Evolutionary conservation across 2,113 vertebrate genomes (phyloP).

Genomic region (Coreoperca whiteheadi): DNA sequence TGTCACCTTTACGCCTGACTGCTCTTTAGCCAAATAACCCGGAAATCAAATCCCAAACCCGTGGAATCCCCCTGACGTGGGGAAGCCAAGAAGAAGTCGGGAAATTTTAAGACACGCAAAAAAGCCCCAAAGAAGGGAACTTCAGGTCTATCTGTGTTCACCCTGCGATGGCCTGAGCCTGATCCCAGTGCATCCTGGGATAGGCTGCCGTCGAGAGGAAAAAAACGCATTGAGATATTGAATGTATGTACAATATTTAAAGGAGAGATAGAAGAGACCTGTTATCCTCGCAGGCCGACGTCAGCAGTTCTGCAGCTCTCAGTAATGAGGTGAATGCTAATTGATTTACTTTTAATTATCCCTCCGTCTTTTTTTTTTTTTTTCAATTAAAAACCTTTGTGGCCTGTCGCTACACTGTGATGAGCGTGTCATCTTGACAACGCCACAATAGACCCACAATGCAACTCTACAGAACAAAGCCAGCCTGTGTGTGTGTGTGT

Average conservation of each 20-base stretch:
- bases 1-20: not conserved
- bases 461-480: conserved; percentile 54
- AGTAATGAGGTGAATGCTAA: conserved; percentile 74
- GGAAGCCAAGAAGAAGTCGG: not conserved
- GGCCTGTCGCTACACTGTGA: conserved; percentile 28
- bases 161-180: not conserved
- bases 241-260: not conserved
- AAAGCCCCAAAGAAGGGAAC: not conserved
- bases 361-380: conserved; percentile 33
- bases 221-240: not conserved
- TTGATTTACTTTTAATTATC: conserved; percentile 80
- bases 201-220: not conserved
- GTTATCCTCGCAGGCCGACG: conserved; percentile 21
- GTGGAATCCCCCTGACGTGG: not conserved
- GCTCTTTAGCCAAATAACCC: not conserved
- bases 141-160: not conserved
- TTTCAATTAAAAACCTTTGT: conserved; percentile 65
- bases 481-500: conserved; percentile 21
- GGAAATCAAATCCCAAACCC: not conserved
- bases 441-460: conserved; percentile 44
- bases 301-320: conserved; percentile 31
- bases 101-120: not conserved
- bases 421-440: conserved; percentile 53
- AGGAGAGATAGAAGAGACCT: not conserved
- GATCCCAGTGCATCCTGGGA: conserved; percentile 29